These are phyloP conservation scores for Iselma pallidipennis DNA, from an alignment of 2,888 invertebrate genomes.

Conservation along the genomic window DNA sequence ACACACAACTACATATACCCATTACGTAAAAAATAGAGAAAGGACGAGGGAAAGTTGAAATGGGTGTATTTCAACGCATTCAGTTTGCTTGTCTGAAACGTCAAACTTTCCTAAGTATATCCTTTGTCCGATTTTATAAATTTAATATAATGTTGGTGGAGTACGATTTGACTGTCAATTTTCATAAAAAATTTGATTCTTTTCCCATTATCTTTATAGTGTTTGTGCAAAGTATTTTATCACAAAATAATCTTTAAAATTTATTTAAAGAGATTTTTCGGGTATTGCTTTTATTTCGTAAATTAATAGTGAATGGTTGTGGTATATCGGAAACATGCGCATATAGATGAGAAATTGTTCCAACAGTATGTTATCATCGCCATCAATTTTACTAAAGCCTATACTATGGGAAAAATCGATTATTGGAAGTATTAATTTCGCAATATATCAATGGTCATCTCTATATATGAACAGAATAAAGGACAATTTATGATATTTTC, in stretches of 20 bases:
- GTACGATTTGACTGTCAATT: background rate
- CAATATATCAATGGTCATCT: background rate
- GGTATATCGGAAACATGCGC: background rate
- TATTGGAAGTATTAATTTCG: background rate
- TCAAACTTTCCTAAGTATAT: background rate
- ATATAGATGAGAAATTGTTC: background rate
- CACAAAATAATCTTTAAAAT: background rate
- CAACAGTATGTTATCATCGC: background rate
- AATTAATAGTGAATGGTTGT: background rate
- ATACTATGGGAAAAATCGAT: background rate
- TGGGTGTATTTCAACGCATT: background rate
- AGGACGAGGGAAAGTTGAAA: too few relatives aligned
- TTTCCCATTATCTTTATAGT: too few relatives aligned
- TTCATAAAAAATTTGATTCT: background rate
- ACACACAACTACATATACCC: too few relatives aligned
- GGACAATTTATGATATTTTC: too few relatives aligned
- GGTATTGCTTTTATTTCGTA: background rate
- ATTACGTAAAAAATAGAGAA: too few relatives aligned
- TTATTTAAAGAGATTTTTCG: background rate
- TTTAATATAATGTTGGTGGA: background rate
- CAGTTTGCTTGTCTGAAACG: background rate
- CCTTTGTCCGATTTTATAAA: too few relatives aligned
- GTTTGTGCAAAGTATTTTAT: background rate
- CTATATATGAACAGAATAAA: background rate
- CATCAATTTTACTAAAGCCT: background rate